These are phyloP conservation scores for Acipenser ruthenus DNA, from an alignment of 2,797 vertebrate species.

Conservation along the genomic window DNA sequence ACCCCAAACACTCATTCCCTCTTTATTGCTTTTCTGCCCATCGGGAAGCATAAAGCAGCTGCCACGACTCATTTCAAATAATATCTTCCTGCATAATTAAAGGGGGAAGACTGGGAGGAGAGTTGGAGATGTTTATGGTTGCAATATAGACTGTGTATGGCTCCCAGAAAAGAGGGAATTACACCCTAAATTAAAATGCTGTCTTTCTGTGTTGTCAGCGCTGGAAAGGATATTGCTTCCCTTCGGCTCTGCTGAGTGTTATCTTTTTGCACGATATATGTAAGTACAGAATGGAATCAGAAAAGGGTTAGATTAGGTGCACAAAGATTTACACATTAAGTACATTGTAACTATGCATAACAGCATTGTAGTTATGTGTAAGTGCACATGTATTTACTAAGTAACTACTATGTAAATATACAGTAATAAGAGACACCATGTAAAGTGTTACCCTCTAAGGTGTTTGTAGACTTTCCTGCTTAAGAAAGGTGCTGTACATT, in stretches of 20 bases:
- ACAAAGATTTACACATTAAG: no score
- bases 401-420: no score
- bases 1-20: conserved; percentile 32
- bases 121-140: conserved; percentile 56
- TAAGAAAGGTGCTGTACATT: no score
- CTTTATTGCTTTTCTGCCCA: conserved; percentile 47
- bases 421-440: no score
- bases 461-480: no score
- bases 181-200: conserved; percentile 59
- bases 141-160: conserved; percentile 66
- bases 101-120: conserved; percentile 33
- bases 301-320: no score
- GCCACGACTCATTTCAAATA: conserved; percentile 46
- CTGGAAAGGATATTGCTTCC: conserved; percentile 36
- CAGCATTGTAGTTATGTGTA: no score
- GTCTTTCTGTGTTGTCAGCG: conserved; percentile 49
- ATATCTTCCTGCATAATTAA: conserved; percentile 53
- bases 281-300: no score
- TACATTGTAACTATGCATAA: no score
- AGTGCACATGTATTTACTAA: no score
- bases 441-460: no score
- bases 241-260: conserved; percentile 19
- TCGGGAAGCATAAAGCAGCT: conserved; percentile 45
- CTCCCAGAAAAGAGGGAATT: conserved; percentile 59
- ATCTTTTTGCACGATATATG: no score